These are phyloP conservation scores for Polyploca ridens DNA, from an alignment of 2,888 invertebrate species.

Conservation along the genomic window DNA sequence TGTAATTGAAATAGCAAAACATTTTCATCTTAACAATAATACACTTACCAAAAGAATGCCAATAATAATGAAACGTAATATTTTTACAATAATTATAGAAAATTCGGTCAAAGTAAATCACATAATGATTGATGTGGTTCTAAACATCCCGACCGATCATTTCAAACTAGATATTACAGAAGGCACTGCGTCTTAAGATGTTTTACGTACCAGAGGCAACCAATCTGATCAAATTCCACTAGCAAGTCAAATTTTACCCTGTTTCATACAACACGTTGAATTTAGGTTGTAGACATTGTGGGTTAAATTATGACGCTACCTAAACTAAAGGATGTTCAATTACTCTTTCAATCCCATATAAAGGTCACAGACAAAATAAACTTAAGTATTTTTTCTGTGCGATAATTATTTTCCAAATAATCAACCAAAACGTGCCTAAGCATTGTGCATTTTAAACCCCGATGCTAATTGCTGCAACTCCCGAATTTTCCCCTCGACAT, in stretches of 20 bases:
- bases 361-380: slow-evolving; percentile 48
- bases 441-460: not conserved
- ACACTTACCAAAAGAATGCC: slow-evolving; percentile 63
- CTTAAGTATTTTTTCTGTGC: slow-evolving; percentile 39
- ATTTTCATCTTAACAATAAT: slow-evolving; percentile 58
- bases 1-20: slow-evolving; percentile 58
- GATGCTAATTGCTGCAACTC: slow-evolving; percentile 2
- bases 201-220: slow-evolving; percentile 22
- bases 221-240: not conserved
- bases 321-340: not conserved
- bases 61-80: slow-evolving; percentile 43
- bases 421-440: not conserved
- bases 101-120: slow-evolving; percentile 43
- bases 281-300: not conserved
- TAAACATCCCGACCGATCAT: slow-evolving; percentile 25
- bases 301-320: not conserved
- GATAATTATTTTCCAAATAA: slow-evolving; percentile 39
- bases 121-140: slow-evolving; percentile 22
- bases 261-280: slow-evolving; percentile 2
- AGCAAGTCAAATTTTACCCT: not conserved
- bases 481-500: not conserved
- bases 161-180: slow-evolving; percentile 32
- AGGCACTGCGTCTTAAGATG: slow-evolving; percentile 34
- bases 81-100: slow-evolving; percentile 43
- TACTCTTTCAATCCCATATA: slow-evolving; percentile 33